Evolutionary conservation across 2,888 invertebrate species (phyloP), one percentile per base, ranked within the genome.

Genomic region (Pantelozetes paolii): DNA sequence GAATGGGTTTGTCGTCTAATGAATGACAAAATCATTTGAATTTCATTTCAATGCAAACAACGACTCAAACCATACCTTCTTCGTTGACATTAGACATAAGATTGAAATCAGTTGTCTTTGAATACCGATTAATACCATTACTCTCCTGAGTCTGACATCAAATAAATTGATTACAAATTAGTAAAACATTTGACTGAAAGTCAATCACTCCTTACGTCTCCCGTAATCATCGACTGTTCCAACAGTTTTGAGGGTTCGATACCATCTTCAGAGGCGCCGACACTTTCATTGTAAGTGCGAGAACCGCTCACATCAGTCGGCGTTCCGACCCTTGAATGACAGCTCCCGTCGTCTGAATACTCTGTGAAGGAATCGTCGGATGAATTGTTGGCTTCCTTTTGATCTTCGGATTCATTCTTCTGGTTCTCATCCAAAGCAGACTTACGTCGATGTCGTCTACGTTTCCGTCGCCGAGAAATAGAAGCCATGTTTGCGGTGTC

Each of bases 141-240:
- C 62, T 62, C n/a, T 62, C 62, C 32, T 62, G 62, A 62, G 62
- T 62, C 62, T 62, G 8, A 28, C 32, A 5, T 32, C 8, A 62
- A 28, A 32, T 11, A 62, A 62, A 62, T 23, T 11, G 20, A 23
- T 36, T 8, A 20, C 26, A 28, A 1, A 13, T 28, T 59, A n/a
- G 15, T 2, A 2, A 32, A n/a, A 3, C 3, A 30, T n/a, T 32
- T 67, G n/a, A 62, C 3, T 30, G 6, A 62, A 62, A 59, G 59
- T 15, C 28, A 40, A 67, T 8, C 36, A 67, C 5, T 1, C 20
- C 67, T 67, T 36, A 70, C 70, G 40, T 74, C 74, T 59, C 70
- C 74, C 15, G 74, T 74, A 23, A 71, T 74, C 71, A 74, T 71
- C 15, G 74, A 54, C 30, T 74, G 74, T 40, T 74, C 74, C 18